Evolutionary conservation across 2,113 vertebrate species (phyloP).

Genomic region (Percina caprodes): DNA sequence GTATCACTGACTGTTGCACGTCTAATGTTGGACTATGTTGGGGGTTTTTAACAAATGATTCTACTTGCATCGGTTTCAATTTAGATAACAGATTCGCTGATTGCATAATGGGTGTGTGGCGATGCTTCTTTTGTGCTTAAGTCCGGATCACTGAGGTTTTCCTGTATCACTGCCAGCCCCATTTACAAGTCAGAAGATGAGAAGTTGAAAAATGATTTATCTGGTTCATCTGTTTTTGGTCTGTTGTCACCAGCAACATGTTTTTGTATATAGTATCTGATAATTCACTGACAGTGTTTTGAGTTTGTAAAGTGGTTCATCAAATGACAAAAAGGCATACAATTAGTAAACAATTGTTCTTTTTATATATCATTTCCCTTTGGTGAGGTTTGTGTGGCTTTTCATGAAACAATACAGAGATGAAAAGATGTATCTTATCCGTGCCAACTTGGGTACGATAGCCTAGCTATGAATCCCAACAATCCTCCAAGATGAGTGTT

Average conservation of each 20-base stretch:
- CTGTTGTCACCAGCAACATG: slow-evolving; percentile 1
- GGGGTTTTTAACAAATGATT: background rate
- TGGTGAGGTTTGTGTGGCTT: background rate
- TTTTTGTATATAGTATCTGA: slow-evolving; percentile 6
- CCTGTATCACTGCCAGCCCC: slow-evolving; percentile 28
- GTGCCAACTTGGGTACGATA: background rate
- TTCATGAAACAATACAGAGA: slow-evolving; percentile 5
- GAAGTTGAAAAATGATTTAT: slow-evolving; percentile 38
- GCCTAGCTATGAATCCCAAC: background rate
- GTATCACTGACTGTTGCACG: background rate
- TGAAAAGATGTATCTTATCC: background rate
- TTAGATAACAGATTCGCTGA: slow-evolving; percentile 40
- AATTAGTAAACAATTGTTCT: background rate
- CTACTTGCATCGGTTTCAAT: slow-evolving; percentile 28
- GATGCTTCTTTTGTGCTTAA: slow-evolving; percentile 32
- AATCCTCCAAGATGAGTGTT: background rate
- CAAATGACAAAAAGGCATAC: background rate
- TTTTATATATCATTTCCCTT: background rate
- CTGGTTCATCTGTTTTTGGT: slow-evolving; percentile 24
- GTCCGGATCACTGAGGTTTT: slow-evolving; percentile 21
- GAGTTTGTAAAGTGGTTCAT: background rate
- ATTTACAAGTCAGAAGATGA: slow-evolving; percentile 47
- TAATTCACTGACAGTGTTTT: slow-evolving; percentile 17
- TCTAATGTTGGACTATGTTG: slow-evolving; percentile 10
- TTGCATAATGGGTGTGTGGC: slow-evolving; percentile 34